Evolutionary conservation across 2,113 vertebrate genomes (phyloP).

Genomic region (Anser brachyrhynchus): DNA sequence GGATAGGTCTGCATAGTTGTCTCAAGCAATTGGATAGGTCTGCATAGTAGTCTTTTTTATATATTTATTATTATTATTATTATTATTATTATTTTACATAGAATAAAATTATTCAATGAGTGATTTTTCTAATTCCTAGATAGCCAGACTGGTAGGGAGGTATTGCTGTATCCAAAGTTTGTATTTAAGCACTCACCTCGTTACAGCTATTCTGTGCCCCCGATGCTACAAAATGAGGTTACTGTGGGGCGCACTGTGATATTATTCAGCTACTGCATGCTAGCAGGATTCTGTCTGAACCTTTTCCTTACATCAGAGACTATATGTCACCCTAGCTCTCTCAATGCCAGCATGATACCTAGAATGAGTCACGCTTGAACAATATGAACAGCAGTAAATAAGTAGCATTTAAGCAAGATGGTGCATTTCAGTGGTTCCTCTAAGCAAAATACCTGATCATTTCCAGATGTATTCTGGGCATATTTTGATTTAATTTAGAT

Average conservation of each 20-base stretch:
- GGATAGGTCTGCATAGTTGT: not conserved
- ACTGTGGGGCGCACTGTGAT: not conserved
- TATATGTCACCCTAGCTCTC: not conserved
- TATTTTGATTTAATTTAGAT: not conserved
- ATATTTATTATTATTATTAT: too few relatives aligned
- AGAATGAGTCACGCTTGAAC: not conserved
- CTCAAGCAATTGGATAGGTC: not conserved
- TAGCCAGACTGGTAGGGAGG: not conserved
- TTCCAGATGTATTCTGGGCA: not conserved
- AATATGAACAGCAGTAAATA: not conserved
- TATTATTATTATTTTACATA: not conserved
- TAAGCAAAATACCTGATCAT: not conserved
- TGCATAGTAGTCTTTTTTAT: not conserved
- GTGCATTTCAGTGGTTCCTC: not conserved
- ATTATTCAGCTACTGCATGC: not conserved
- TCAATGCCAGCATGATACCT: not conserved
- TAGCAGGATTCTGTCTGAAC: not conserved
- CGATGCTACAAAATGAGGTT: not conserved
- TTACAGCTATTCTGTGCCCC: fast-evolving
- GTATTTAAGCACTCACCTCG: not conserved
- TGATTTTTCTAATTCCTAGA: not conserved
- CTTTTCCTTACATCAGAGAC: not conserved
- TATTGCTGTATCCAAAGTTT: not conserved
- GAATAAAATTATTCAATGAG: not conserved
- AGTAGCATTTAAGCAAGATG: not conserved